Evolutionary conservation across 1,140 invertebrate genomes (phyloP).

Genomic region (Eupristina koningsbergeri): DNA sequence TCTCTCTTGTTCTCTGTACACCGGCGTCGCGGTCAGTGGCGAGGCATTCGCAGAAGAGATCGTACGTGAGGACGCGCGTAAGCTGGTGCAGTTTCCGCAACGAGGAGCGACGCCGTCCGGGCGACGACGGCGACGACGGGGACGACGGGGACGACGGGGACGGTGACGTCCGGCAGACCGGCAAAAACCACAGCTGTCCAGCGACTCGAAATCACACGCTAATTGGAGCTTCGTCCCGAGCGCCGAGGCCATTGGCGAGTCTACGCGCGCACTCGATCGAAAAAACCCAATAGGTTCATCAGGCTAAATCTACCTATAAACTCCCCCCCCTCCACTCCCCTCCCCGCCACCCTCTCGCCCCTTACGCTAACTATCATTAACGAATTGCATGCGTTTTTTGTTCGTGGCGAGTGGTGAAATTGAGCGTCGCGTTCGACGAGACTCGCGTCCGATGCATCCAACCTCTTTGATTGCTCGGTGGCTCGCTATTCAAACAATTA

Average conservation of each 20-base stretch:
- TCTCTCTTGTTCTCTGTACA: not conserved
- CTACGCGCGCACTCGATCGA: not conserved
- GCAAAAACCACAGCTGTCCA: constrained; percentile 29
- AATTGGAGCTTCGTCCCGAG: constrained; percentile 45
- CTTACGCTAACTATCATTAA: too few relatives aligned
- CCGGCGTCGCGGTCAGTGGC: not conserved
- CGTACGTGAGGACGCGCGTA: constrained; percentile 66
- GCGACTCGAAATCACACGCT: constrained; percentile 44
- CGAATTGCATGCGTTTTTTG: not conserved
- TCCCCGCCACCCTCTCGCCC: too few relatives aligned
- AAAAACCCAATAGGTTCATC: not conserved
- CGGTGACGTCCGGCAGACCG: not conserved
- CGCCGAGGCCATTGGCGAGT: not conserved
- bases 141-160: not conserved
- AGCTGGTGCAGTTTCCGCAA: constrained; percentile 55
- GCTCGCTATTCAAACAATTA: not conserved
- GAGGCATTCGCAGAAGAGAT: constrained; percentile 68
- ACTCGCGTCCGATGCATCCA: too few relatives aligned
- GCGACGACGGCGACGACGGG: constrained; percentile 10
- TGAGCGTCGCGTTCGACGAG: too few relatives aligned
- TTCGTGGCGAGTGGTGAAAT: too few relatives aligned
- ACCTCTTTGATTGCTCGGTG: not conserved
- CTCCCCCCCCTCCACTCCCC: not conserved
- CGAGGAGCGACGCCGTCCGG: constrained; percentile 2
- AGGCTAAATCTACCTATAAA: constrained; percentile 10